phyloP scores from a whole-genome alignment of 2,888 invertebrate species.

The Nipponacmea schrenckii region DNA sequence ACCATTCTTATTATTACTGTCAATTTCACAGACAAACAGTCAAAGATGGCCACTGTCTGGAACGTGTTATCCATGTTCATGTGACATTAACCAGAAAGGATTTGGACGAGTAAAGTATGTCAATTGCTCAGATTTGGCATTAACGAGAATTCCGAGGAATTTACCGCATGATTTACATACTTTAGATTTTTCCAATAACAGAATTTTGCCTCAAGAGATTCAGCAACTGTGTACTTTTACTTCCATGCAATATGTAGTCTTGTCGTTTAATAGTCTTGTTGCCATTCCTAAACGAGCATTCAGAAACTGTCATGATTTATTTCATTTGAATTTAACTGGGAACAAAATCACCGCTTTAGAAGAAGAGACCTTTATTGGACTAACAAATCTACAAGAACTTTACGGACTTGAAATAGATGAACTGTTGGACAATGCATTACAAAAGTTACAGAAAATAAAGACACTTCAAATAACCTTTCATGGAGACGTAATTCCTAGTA shows the following conservation, averaged over 20 bases:
- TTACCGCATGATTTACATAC: conserved; percentile 23
- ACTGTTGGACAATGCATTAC: conserved; percentile 18
- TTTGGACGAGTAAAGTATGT: conserved; percentile 23
- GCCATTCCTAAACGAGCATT: conserved; percentile 17
- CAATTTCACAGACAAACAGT: not conserved
- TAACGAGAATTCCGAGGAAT: conserved; percentile 18
- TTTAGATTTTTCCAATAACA: conserved; percentile 28
- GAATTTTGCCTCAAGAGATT: conserved; percentile 1
- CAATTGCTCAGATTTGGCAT: conserved; percentile 26
- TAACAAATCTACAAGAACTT: conserved; percentile 21
- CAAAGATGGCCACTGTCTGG: conserved; percentile 25
- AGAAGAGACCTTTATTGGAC: conserved; percentile 20
- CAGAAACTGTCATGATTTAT: conserved; percentile 13
- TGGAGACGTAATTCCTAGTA: conserved; percentile 16
- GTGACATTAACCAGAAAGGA: conserved; percentile 8
- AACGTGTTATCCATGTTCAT: conserved; percentile 23
- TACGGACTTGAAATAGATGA: conserved; percentile 21
- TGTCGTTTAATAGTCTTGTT: conserved; percentile 21
- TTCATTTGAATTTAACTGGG: conserved; percentile 25
- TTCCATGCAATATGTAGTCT: conserved; percentile 21
- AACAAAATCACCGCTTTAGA: conserved; percentile 21
- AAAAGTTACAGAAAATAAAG: conserved; percentile 18
- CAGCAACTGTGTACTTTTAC: conserved; percentile 16
- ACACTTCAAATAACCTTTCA: conserved; percentile 21
- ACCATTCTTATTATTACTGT: too few relatives aligned